A percentile compares a stretch with the other conserved stretches of the same genome.
Conservation (phyloP, 2,797 vertebrate species). For the Hyperoplus immaculatus region DNA sequence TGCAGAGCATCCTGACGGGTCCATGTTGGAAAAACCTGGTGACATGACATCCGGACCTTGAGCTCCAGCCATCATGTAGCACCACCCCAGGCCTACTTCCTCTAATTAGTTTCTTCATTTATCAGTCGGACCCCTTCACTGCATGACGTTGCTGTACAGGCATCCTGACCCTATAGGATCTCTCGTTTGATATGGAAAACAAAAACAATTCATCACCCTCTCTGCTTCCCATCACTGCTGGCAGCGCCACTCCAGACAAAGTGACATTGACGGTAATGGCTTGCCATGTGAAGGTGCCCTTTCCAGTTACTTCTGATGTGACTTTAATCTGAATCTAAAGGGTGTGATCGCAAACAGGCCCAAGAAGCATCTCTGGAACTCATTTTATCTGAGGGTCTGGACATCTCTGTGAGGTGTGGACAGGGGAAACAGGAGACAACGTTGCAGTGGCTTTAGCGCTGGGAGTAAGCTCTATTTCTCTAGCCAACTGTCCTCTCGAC, state of each 20-base stretch:
- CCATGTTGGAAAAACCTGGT: conserved; percentile 43
- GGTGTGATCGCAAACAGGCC: conserved; percentile 71
- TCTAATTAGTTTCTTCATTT: conserved; percentile 73
- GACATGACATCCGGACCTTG: conserved; percentile 59
- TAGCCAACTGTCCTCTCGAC: conserved; percentile 59
- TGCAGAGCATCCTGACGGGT: conserved; percentile 50
- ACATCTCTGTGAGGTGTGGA: conserved; percentile 67
- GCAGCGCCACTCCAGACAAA: conserved; percentile 49
- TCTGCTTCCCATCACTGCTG: conserved; percentile 47
- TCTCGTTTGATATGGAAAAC: conserved; percentile 74
- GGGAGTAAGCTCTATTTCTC: conserved; percentile 67
- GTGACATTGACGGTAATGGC: conserved; percentile 75
- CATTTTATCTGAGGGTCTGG: conserved; percentile 67
- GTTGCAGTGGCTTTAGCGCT: conserved; percentile 56
- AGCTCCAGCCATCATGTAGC: conserved; percentile 53
- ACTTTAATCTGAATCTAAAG: conserved; percentile 74
- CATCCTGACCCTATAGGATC: conserved; percentile 36
- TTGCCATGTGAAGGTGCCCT: conserved; percentile 68
- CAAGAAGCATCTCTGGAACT: conserved; percentile 72
- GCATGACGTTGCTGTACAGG: conserved; percentile 35
- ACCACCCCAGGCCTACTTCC: conserved; percentile 65
- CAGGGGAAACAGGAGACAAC: conserved; percentile 62
- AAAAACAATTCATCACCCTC: conserved; percentile 57
- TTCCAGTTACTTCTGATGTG: conserved; percentile 70
- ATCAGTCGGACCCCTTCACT: conserved; percentile 61